phyloP scores from a whole-genome alignment of 2,888 invertebrate species.

The Lasioglossum zephyrum region DNA sequence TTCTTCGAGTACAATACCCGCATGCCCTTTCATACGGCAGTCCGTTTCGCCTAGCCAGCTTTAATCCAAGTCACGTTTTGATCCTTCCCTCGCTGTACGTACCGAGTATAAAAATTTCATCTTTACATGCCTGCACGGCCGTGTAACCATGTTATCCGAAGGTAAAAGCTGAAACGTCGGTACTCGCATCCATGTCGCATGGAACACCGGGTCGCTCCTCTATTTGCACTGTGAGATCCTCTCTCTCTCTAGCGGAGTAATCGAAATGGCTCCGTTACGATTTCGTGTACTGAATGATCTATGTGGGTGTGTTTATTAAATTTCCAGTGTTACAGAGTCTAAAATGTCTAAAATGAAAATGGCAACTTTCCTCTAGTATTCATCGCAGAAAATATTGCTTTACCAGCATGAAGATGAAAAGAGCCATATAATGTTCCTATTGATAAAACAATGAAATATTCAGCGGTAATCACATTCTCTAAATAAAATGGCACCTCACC shows the following conservation, averaged over 20 bases:
- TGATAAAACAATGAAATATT: not conserved
- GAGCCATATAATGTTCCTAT: not conserved
- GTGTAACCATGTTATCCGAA: conserved; percentile 30
- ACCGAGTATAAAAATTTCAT: conserved; percentile 40
- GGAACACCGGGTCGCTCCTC: not conserved
- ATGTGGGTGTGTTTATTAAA: not conserved
- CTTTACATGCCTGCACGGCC: conserved; percentile 18
- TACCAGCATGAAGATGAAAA: not conserved
- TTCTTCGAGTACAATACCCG: conserved; percentile 18
- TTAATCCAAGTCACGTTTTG: conserved; percentile 49
- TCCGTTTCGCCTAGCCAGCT: conserved; percentile 24
- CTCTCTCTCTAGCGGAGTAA: not conserved
- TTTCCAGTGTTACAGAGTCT: not conserved
- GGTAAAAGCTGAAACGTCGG: conserved; percentile 5
- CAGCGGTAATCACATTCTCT: not conserved
- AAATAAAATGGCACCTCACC: not conserved
- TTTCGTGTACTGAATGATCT: not conserved
- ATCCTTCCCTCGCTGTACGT: conserved; percentile 21
- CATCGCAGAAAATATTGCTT: not conserved
- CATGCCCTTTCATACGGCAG: conserved; percentile 21
- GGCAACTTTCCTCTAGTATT: not conserved
- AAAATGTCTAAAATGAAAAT: not conserved
- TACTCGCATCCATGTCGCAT: conserved; percentile 8
- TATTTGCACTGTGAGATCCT: not conserved
- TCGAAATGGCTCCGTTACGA: not conserved